These are phyloP conservation scores for Vesta saturnalis DNA, from an alignment of 2,888 invertebrate species.

Conservation along the genomic window DNA sequence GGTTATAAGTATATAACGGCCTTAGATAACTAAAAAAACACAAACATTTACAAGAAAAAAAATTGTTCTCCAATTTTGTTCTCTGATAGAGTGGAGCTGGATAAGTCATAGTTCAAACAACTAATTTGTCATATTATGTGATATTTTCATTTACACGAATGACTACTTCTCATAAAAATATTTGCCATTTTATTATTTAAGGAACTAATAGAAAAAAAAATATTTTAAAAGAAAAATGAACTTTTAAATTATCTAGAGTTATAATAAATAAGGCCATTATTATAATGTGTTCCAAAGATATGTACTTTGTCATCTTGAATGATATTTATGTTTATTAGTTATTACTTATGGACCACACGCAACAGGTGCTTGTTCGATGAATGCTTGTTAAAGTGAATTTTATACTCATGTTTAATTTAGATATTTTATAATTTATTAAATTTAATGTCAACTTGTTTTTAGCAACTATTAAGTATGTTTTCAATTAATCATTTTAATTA, in stretches of 20 bases:
- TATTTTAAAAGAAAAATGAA: background rate
- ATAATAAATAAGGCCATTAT: background rate
- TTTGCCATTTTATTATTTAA: too few species aligned
- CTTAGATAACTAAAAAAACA: too few species aligned
- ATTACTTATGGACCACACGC: conserved; percentile 43
- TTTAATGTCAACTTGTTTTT: conserved; percentile 22
- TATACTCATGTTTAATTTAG: conserved; percentile 42
- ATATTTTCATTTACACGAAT: too few species aligned
- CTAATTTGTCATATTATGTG: too few species aligned
- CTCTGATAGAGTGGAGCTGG: too few species aligned
- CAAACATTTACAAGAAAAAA: too few species aligned
- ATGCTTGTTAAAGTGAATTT: conserved; percentile 38
- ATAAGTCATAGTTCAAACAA: too few species aligned
- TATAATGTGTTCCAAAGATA: background rate
- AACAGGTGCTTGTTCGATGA: conserved; percentile 33
- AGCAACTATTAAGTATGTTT: background rate
- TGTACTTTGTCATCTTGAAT: conserved; percentile 16
- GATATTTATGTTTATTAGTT: conserved; percentile 43
- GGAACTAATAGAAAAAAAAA: too few species aligned
- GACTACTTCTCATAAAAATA: too few species aligned
- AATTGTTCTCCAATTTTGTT: too few species aligned
- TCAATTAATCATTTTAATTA: background rate
- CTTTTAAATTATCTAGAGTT: background rate
- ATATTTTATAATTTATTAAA: conserved; percentile 45
- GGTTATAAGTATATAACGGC: too few species aligned